These are phyloP conservation scores for Drosophila subpulchrella DNA, from an alignment of 1,140 invertebrate species.

Conservation along the genomic window DNA sequence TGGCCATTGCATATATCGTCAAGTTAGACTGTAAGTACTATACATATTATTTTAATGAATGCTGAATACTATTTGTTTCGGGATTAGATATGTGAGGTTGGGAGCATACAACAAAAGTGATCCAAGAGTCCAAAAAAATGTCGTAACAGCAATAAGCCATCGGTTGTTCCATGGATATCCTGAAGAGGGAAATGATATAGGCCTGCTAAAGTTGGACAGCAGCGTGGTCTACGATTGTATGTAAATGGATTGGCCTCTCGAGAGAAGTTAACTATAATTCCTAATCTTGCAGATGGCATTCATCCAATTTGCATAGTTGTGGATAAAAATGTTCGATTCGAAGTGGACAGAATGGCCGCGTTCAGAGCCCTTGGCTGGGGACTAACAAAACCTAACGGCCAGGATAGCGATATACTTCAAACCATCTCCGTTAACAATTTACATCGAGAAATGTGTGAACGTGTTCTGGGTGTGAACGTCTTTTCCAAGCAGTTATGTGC, in stretches of 20 bases:
- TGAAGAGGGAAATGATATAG: neutral
- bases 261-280: neutral
- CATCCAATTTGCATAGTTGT: slow-evolving; percentile 6
- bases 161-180: neutral
- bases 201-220: slow-evolving; percentile 3
- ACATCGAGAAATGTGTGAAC: rapidly evolving
- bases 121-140: neutral
- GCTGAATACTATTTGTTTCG: neutral
- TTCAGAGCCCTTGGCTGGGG: slow-evolving; percentile 15
- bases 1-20: slow-evolving; percentile 2
- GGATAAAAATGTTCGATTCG: rapidly evolving
- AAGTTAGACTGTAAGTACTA: neutral
- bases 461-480: rapidly evolving
- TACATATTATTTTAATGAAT: neutral
- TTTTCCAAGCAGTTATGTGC: slow-evolving; percentile 5
- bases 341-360: rapidly evolving
- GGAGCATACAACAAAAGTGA: neutral
- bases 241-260: neutral
- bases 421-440: neutral
- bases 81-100: slow-evolving; percentile 1
- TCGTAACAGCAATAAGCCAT: neutral
- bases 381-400: rapidly evolving
- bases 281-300: neutral
- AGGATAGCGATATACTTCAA: neutral
- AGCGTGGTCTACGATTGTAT: neutral